Base-by-base conservation (phyloP, 2,113 vertebrate species). In the Typhlomys cinereus region DNA sequence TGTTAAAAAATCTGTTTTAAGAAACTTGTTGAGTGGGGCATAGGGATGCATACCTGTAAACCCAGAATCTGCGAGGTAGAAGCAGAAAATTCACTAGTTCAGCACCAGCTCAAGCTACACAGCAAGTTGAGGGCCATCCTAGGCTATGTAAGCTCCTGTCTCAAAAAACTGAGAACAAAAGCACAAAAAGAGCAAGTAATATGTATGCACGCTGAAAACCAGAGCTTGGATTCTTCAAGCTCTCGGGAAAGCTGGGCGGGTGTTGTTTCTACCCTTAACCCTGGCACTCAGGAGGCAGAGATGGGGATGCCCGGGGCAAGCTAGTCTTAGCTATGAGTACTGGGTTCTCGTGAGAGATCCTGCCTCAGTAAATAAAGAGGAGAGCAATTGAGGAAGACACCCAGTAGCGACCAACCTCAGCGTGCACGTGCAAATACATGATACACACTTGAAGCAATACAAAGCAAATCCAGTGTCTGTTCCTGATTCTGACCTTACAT, bases 1-100 rank as follows among this genome's bases (percentile, higher is more conserved):
- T 80, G 10, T 81, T n/a, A n/a, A 85, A 76, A 92, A 91, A 36
- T 89, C 27, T 67, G n/a, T 79, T 89, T 86, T 76, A 88, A 71
- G 89, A 89, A 89, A 31, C 17, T 83, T 81, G 71, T 39, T 85
- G 36, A n/a, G 59, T 11, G 2, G 18, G 61, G 17, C 23, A 12
- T 66, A 14, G 20, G n/a, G 44, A 44, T 6, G n/a, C 31, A 15
- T 12, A 9, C 20, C 34, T 48, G 14, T 48, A 82, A 66, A n/a
- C 41, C 29, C 10, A 48, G 44, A 15, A n/a, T 23, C 66, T 18
- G 17, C 44, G n/a, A 84, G 79, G 8, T 2, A 2, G 62, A 67
- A n/a, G 46, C 25, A 29, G 44, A 46, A 50, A 8, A 46, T 29
- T 67, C 9, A 66, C 31, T 13, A 34, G 2, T 64, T 82, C 31